phyloP scores from a whole-genome alignment of 2,113 vertebrate genomes.

The Urocynchramus pylzowi region DNA sequence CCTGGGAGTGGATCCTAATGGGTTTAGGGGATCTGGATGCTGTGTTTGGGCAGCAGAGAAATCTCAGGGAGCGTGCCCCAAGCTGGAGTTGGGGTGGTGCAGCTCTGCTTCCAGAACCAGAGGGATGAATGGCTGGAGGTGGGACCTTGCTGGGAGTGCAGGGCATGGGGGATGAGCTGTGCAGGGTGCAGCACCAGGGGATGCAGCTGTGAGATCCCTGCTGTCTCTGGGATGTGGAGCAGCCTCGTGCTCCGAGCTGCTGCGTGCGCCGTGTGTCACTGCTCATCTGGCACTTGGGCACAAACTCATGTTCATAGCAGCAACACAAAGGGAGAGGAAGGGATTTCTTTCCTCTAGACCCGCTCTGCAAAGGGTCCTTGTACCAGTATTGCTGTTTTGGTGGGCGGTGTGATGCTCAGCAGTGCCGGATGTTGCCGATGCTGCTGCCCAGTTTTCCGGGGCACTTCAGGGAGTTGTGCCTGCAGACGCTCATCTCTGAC shows the following conservation, averaged over 20 bases:
- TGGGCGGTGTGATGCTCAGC: background rate
- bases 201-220: accelerated
- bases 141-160: background rate
- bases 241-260: background rate
- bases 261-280: accelerated
- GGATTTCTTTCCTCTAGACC: background rate
- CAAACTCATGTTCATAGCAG: accelerated
- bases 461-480: accelerated
- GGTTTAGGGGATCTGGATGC: background rate
- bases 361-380: accelerated
- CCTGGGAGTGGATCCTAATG: background rate
- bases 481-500: background rate
- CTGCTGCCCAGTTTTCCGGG: accelerated
- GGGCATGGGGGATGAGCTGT: background rate
- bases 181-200: accelerated
- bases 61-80: accelerated
- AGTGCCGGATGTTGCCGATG: accelerated
- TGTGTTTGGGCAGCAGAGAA: accelerated
- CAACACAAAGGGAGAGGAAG: background rate
- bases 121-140: background rate
- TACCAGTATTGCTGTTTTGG: accelerated
- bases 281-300: background rate
- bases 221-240: accelerated
- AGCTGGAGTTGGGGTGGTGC: background rate
- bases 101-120: background rate